Evolutionary conservation across 2,113 vertebrate genomes (phyloP), one percentile per base, ranked within the genome.

Genomic region (Zapus hudsonius): DNA sequence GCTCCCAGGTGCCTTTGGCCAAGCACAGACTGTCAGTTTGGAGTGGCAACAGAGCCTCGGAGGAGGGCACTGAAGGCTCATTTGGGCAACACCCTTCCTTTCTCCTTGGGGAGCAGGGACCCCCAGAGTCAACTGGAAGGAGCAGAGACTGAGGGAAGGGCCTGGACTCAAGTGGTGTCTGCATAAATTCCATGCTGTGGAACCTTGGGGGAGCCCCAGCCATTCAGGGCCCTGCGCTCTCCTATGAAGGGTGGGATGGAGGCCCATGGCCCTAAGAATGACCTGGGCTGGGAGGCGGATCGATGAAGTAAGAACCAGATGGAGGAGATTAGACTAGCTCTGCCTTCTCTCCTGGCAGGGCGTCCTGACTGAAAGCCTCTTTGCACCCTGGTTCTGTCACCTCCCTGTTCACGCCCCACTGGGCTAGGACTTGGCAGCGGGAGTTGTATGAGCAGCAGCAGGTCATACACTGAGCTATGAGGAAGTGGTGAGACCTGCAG

Each of bases 381-480:
- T 64, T 1, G 0, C 84, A 93, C 84, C 87, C 87, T 74, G 5
- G 40, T 94, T 88, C 94, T 94, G 90, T 91, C 76, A 36, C 72
- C 87, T 81, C 72, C 70, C 38, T 19, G 2, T 73, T 92, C 81
- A 91, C 9, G 38, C 89, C 13, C 72, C 7, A 0, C 74, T 36
- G 78, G 33, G 23, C 29, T 44, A 59, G 33, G 42, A 81, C 64
- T 72, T 92, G 83, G 70, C 70, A 80, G 84, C 72, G 55, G 76
- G 76, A 88, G 63, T 74, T 2, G 0, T 2, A 5, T 69, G 63
- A 38, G 29, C 79, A 44, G 40, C 6, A n/a, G 66, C 84, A 40
- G 78, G 70, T 12, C 1, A 0, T 27, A 27, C 42, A 20, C 67
- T 72, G 79, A 63, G 42, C 74, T 0, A 0, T 11, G 61, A 78